A percentile compares a stretch with the other conserved stretches of the same genome.
Conservation (phyloP, 2,113 vertebrate species). For the Oncorhynchus keta region DNA sequence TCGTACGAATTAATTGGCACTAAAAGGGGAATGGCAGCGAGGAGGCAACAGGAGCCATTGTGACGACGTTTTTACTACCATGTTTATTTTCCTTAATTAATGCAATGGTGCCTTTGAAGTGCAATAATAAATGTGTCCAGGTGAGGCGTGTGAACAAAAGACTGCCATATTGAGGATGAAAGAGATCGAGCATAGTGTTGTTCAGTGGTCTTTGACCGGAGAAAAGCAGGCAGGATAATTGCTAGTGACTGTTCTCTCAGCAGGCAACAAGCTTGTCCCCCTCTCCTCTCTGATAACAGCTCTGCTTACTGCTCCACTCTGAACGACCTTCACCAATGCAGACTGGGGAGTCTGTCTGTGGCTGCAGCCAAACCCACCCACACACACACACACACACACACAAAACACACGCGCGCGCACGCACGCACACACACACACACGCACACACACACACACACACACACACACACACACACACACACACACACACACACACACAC, state of each 20-base stretch:
- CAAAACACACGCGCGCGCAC: no score
- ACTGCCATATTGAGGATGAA: not conserved
- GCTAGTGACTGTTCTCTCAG: constrained; percentile 31
- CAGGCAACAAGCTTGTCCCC: constrained; percentile 34
- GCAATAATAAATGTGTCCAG: not conserved
- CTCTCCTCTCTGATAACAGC: constrained; percentile 12
- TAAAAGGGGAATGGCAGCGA: constrained; percentile 11
- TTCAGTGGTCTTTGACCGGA: not conserved
- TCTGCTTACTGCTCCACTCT: constrained; percentile 2
- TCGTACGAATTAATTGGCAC: not conserved
- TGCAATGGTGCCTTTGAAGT: not conserved
- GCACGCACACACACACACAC: no score
- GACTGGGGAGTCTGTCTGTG: not conserved
- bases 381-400: not conserved
- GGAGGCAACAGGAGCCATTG: not conserved
- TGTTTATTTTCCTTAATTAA: constrained; percentile 3
- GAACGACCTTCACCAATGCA: not conserved
- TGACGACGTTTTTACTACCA: not conserved
- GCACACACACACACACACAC: no score
- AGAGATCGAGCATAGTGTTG: not conserved
- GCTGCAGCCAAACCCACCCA: not conserved
- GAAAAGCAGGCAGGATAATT: constrained; percentile 26
- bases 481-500: not conserved
- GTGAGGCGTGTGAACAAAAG: not conserved
- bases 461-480: no score